Percentiles rank a stretch among this genome's conserved stretches.
Conservation (phyloP, 2,888 invertebrate species). For the Fragum sueziense region DNA sequence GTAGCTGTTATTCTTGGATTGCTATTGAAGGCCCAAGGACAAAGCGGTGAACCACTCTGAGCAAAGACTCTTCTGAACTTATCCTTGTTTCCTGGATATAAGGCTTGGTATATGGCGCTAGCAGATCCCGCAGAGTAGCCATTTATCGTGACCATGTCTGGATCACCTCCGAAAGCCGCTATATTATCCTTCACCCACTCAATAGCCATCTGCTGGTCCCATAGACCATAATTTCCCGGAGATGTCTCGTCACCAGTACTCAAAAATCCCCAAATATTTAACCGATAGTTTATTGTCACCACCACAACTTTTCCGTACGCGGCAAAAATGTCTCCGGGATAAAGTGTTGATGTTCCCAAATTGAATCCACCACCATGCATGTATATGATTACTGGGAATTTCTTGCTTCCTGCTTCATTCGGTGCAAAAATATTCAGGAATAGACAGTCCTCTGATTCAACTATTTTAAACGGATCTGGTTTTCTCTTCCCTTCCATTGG, state of each 20-base stretch:
- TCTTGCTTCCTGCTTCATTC: neutral
- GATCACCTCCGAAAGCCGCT: constrained; percentile 70
- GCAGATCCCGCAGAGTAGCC: constrained; percentile 74
- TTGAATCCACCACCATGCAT: constrained; percentile 97
- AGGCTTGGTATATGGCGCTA: constrained; percentile 62
- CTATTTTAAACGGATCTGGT: neutral
- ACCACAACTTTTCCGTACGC: constrained; percentile 95
- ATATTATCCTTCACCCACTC: constrained; percentile 90
- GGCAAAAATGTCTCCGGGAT: constrained; percentile 87
- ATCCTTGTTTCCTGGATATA: constrained; percentile 64
- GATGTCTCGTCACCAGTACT: constrained; percentile 90
- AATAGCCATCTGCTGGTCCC: constrained; percentile 90
- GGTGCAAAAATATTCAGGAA: constrained; percentile 98
- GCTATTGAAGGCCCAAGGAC: constrained; percentile 61
- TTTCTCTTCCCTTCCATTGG: neutral
- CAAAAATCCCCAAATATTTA: constrained; percentile 96
- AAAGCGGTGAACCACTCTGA: constrained; percentile 64
- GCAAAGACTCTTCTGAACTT: constrained; percentile 68
- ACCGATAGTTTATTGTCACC: constrained; percentile 97
- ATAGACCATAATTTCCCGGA: constrained; percentile 93
- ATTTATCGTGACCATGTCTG: constrained; percentile 62
- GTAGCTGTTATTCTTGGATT: constrained; percentile 86
- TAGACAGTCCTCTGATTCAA: constrained; percentile 91
- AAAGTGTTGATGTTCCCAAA: constrained; percentile 93
- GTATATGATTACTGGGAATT: constrained; percentile 92